Evolutionary conservation across 2,113 vertebrate genomes (phyloP).

Genomic region (Corynorhinus townsendii): DNA sequence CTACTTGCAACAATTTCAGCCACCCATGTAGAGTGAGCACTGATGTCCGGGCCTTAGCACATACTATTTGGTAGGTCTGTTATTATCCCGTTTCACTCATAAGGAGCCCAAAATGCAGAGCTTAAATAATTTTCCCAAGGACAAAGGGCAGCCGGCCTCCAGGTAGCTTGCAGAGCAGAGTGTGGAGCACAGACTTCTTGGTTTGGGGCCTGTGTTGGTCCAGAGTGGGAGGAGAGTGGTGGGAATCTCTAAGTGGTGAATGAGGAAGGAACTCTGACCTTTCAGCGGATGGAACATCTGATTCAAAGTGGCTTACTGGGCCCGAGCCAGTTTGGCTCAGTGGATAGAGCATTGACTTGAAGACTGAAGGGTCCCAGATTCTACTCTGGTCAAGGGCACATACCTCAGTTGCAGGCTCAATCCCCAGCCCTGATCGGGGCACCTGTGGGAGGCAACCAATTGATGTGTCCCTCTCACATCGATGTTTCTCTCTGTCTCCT

Average conservation of each 20-base stretch:
- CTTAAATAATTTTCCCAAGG: neutral
- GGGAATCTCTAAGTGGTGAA: neutral
- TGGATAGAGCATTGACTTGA: too few species aligned
- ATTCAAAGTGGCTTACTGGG: neutral
- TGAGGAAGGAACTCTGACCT: neutral
- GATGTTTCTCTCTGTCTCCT: too few species aligned
- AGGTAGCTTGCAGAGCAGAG: neutral
- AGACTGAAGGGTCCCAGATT: too few species aligned
- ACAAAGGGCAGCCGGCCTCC: neutral
- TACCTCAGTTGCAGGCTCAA: too few species aligned
- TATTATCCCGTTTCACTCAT: neutral
- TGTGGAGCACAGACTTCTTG: neutral
- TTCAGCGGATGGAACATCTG: neutral
- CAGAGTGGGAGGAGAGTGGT: neutral
- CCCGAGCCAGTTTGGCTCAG: too few species aligned
- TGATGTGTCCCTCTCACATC: too few species aligned
- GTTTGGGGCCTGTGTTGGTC: neutral
- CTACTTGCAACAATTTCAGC: neutral
- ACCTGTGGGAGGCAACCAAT: too few species aligned
- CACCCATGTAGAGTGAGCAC: too few species aligned
- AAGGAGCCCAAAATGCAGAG: neutral
- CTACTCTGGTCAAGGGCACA: too few species aligned
- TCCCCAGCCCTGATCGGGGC: too few species aligned
- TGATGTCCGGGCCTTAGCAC: neutral
- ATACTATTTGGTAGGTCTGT: neutral